A percentile compares a stretch with the other conserved stretches of the same genome.
Conservation (phyloP, 2,888 invertebrate species). For the Margaritifera margaritifera region DNA sequence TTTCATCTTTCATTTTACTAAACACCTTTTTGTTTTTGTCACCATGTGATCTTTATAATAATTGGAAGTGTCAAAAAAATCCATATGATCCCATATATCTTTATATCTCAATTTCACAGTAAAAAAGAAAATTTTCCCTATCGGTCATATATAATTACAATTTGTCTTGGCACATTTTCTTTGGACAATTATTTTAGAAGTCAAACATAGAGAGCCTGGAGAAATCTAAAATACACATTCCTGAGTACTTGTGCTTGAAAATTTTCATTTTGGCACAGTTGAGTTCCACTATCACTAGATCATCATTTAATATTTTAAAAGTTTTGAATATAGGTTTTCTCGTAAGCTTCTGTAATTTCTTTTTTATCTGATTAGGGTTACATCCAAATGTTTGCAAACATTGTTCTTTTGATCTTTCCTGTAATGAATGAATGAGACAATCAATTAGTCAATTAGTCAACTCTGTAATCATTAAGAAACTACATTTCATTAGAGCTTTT, state of each 20-base stretch:
- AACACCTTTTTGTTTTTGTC: slow-evolving; percentile 23
- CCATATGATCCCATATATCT: slow-evolving; percentile 17
- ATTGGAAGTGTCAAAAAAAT: slow-evolving; percentile 25
- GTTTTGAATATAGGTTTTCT: slow-evolving; percentile 31
- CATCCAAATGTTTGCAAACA: slow-evolving; percentile 65
- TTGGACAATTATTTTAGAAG: slow-evolving; percentile 65
- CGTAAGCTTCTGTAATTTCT: slow-evolving; percentile 14
- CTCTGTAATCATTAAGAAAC: too few relatives aligned
- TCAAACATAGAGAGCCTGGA: slow-evolving; percentile 71
- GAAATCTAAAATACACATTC: slow-evolving; percentile 70
- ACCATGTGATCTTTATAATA: slow-evolving; percentile 20
- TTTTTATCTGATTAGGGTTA: slow-evolving; percentile 41
- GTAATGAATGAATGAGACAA: too few relatives aligned
- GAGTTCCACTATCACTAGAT: slow-evolving; percentile 68
- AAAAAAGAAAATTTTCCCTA: slow-evolving; percentile 21
- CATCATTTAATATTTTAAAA: slow-evolving; percentile 60
- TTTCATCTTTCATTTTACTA: slow-evolving; percentile 30
- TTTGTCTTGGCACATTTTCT: slow-evolving; percentile 44
- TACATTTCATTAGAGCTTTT: too few relatives aligned
- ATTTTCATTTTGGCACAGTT: slow-evolving; percentile 36
- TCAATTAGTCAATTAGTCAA: too few relatives aligned
- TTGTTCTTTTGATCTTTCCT: slow-evolving; percentile 74
- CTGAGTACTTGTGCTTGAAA: slow-evolving; percentile 71
- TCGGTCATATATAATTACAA: slow-evolving; percentile 22
- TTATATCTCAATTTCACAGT: slow-evolving; percentile 18